These are phyloP conservation scores for Trichonephila clavipes DNA, from an alignment of 1,140 invertebrate species.

Conservation along the genomic window DNA sequence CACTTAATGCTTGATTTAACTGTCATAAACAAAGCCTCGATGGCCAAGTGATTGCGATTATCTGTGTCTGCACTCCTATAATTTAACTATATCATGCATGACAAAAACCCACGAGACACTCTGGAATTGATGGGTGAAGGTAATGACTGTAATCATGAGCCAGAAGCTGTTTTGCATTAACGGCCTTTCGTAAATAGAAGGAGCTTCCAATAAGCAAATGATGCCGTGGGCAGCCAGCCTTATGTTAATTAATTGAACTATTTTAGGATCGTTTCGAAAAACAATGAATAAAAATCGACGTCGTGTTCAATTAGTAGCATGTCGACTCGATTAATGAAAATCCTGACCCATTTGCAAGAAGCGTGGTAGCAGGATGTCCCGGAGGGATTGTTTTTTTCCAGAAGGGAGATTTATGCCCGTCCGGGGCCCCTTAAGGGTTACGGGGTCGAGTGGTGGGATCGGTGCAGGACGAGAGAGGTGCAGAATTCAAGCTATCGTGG, in stretches of 20 bases:
- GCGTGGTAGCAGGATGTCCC: background rate
- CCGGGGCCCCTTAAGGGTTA: background rate
- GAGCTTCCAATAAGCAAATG: background rate
- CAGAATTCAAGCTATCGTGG: too few species aligned
- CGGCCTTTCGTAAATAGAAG: background rate
- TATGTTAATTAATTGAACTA: background rate
- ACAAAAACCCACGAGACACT: background rate
- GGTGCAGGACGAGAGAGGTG: background rate
- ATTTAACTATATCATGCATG: background rate
- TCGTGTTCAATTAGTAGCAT: background rate
- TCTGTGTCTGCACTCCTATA: background rate
- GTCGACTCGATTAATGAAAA: background rate
- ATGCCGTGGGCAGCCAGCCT: background rate
- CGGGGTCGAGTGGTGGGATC: background rate
- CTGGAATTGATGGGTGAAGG: background rate
- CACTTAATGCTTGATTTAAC: background rate
- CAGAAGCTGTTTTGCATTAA: background rate
- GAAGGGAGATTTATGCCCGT: background rate
- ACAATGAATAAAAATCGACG: background rate
- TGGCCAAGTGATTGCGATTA: background rate
- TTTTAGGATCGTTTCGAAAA: background rate
- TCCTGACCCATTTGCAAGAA: background rate
- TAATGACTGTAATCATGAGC: background rate
- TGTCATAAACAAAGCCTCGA: background rate
- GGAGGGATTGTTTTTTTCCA: background rate